Percentiles rank a stretch among this genome's conserved stretches.
Conservation (phyloP, 2,113 vertebrate genomes). For the Saguinus midas region DNA sequence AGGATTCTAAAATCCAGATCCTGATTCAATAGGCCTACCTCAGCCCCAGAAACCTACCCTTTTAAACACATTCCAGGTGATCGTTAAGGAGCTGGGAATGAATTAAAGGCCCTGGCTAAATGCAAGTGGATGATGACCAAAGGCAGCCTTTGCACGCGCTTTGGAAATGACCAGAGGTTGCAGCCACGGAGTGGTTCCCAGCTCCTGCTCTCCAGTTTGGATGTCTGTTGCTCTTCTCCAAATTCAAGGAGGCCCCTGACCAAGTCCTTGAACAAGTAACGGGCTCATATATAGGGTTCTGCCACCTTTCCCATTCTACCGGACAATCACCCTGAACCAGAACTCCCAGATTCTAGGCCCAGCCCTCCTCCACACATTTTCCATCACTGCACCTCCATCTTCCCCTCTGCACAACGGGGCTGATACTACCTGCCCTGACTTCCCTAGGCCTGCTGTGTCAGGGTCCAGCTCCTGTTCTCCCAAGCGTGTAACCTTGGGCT, state of each 20-base stretch:
- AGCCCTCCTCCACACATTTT: not conserved
- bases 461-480: not conserved
- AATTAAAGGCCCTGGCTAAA: not conserved
- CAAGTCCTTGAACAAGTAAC: not conserved
- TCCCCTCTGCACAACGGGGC: not conserved
- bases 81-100: not conserved
- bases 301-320: not conserved
- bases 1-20: not conserved
- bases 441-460: not conserved
- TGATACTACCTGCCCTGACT: accelerated
- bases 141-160: accelerated
- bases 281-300: accelerated
- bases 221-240: not conserved
- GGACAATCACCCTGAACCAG: not conserved
- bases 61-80: not conserved
- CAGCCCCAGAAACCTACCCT: not conserved
- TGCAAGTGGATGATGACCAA: accelerated
- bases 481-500: accelerated
- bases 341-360: not conserved
- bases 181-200: accelerated
- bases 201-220: too few relatives aligned
- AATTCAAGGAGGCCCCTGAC: not conserved
- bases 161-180: not conserved
- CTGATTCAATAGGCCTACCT: not conserved
- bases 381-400: not conserved